A percentile compares a stretch with the other conserved stretches of the same genome.
These are phyloP conservation scores for Acrobasis consociella DNA, from an alignment of 2,888 invertebrate species.

Conservation along the genomic window DNA sequence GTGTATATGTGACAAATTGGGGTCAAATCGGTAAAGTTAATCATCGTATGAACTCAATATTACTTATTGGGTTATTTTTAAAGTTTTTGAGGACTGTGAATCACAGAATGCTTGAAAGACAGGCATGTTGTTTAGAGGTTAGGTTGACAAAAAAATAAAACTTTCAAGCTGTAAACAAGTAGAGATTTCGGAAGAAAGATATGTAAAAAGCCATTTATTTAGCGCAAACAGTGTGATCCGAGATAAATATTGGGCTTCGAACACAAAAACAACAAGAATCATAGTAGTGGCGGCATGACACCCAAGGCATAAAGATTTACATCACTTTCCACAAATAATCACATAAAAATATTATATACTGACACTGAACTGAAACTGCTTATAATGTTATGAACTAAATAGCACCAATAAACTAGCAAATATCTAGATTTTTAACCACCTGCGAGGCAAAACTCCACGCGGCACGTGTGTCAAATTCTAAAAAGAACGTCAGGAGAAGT, in stretches of 20 bases:
- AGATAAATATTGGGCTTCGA: background rate
- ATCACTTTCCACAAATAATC: conserved; percentile 55
- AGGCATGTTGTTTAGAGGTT: conserved; percentile 32
- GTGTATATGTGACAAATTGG: too few relatives aligned
- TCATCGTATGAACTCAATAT: too few relatives aligned
- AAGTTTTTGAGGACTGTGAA: background rate
- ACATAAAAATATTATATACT: conserved; percentile 45
- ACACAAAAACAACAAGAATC: conserved; percentile 36
- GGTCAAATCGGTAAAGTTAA: too few relatives aligned
- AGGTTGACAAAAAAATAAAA: conserved; percentile 22
- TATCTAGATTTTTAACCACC: conserved; percentile 64
- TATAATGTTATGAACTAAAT: conserved; percentile 39
- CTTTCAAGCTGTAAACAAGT: background rate
- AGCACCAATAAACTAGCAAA: conserved; percentile 51
- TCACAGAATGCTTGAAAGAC: background rate
- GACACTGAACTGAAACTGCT: conserved; percentile 48
- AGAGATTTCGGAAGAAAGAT: too few relatives aligned
- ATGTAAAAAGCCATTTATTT: background rate
- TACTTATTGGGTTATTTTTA: background rate
- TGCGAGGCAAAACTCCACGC: conserved; percentile 82
- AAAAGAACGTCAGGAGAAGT: conserved; percentile 72
- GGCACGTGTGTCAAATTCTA: conserved; percentile 81
- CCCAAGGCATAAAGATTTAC: conserved; percentile 38
- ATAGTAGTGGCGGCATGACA: conserved; percentile 56
- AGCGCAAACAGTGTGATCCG: background rate